Evolutionary conservation across 2,797 vertebrate genomes (phyloP), one percentile per base, ranked within the genome.

Genomic region (Clarias laeviceps): DNA sequence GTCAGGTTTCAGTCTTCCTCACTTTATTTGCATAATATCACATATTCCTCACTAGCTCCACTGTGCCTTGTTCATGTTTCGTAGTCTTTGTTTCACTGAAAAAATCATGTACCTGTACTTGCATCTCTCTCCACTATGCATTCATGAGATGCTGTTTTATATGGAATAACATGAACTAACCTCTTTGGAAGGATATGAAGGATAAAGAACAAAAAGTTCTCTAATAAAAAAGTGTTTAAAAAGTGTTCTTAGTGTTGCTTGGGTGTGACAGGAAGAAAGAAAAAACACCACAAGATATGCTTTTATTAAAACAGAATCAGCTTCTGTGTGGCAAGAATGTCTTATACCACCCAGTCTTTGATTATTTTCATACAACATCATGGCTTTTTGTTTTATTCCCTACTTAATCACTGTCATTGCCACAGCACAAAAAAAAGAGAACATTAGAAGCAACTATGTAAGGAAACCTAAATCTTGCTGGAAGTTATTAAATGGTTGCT

Each of bases 301-400:
- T 18, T 74, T 74, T 29, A 74, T 56, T 74, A 17, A 3, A 74
- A 74, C 54, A 54, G 8, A 74, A 56, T 74, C 15, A 74, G 72
- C n/a, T 56, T 74, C 27, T 1, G 15, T 45, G n/a, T 77, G 1
- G 18, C 22, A 57, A 56, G 2, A 32, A 5, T 57, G 20, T 22
- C 17, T 32, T 18, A 20, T 9, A 57, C 27, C 17, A 76, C 27
- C 17, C n/a, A 22, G 9, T 57, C 27, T 22, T 50, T 77, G 54
- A 56, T 56, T 4, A 59, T 32, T 34, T 59, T 77, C 29, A 54
- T 59, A 32, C 32, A 59, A 59, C 56, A 22, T 29, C 29, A 77
- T 32, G 20, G 54, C 56, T 11, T 32, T 76, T 27, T 76, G 18
- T 57, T 76, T 76, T 73, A 73, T 50, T 54, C 40, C 45, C 45